Conservation (phyloP, 1,140 invertebrate genomes). For the Hyles vespertilio region DNA sequence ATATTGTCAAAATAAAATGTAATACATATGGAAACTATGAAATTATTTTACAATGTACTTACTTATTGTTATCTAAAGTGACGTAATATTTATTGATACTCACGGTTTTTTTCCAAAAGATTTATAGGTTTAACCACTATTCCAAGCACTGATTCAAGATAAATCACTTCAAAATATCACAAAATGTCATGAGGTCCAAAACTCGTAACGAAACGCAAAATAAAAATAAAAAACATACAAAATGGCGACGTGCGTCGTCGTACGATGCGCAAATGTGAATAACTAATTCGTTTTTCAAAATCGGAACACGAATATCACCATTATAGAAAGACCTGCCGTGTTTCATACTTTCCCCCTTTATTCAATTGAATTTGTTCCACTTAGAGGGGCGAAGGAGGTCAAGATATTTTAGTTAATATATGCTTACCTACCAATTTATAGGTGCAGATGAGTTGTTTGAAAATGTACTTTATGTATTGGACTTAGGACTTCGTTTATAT, state of each 20-base stretch:
- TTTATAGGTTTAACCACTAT: no score
- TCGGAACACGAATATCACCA: constrained; percentile 29
- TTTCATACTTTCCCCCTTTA: not conserved
- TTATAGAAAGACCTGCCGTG: not conserved
- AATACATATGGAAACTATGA: no score
- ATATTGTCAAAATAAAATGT: no score
- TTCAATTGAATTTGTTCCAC: constrained; percentile 3
- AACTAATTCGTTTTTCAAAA: constrained; percentile 58
- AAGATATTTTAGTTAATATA: constrained; percentile 25
- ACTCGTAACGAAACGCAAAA: constrained; percentile 25
- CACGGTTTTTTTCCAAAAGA: no score
- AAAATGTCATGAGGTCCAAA: constrained; percentile 17
- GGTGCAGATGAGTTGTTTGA: constrained; percentile 13
- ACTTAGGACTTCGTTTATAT: constrained; percentile 12
- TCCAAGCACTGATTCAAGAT: constrained; percentile 3
- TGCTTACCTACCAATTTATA: constrained; percentile 12
- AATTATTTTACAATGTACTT: no score
- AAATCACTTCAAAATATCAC: constrained; percentile 12
- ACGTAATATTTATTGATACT: no score
- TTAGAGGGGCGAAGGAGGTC: constrained; percentile 25
- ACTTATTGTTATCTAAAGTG: no score
- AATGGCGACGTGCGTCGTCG: constrained; percentile 33
- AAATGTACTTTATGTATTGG: constrained; percentile 16
- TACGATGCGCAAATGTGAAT: constrained; percentile 48
- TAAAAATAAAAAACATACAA: constrained; percentile 35